Base-by-base conservation (phyloP, 2,888 invertebrate genomes). In the Cephus nigrinus region DNA sequence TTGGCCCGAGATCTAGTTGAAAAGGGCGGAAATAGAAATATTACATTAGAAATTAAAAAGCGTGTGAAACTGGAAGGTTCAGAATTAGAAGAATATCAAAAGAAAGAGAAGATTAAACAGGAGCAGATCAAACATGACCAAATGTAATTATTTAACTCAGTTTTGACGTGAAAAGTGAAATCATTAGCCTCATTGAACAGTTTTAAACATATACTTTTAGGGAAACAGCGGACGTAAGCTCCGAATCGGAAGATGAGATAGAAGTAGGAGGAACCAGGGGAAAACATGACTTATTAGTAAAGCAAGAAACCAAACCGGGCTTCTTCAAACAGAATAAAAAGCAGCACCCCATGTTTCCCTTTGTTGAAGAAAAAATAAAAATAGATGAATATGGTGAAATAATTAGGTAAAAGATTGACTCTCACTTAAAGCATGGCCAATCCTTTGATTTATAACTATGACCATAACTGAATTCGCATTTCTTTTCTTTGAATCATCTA, bases 331-430 rank as follows among this genome's bases (percentile, higher is more conserved):
- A 95, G 3, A 96, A 95, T 77, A 97, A 98, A 92, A 96, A 98
- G 78, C 97, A 98, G 86, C 97, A 98, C 91, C 98, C 98, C 0
- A 99, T 99, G 97, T 99, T 97, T 92, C 99, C 99, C 1, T 97
- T 96, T 89, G 95, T 96, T 73, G 99, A 99, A 90, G 98, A 98
- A 80, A 95, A 98, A 89, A 94, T 98, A 36, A 95, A 97, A 90
- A 94, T 95, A 88, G 99, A 99, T 87, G 99, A 99, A 90, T 99
- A 99, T 89, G 99, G 99, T 0, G 99, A 99, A 92, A 95, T 98
- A 71, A 96, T 99, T 77, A 94, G 93, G 93, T 94, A 93, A 86
- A 79, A 79, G 23, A 12, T 33, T 33, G 68, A 32, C 68, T 40
- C 30, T 73, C n/a, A 73, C 74, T 73, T 11, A 68, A 68, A 76